phyloP scores from a whole-genome alignment of 2,797 vertebrate species.

The Labeo calbasu region DNA sequence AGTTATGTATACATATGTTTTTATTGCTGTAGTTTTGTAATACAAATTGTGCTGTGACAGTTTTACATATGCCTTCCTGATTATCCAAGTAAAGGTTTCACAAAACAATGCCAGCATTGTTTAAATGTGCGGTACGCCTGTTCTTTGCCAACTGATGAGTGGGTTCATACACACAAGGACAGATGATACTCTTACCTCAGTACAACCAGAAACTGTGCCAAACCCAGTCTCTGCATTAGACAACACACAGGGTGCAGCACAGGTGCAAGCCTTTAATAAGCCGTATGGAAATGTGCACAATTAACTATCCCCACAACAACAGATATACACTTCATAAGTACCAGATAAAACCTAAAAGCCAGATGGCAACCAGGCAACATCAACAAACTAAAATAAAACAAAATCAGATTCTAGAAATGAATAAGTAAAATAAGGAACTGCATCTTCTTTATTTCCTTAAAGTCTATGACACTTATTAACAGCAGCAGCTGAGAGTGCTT shows the following conservation, averaged over 20 bases:
- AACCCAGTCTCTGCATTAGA: slow-evolving; percentile 13
- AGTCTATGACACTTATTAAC: slow-evolving; percentile 38
- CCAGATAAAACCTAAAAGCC: slow-evolving; percentile 20
- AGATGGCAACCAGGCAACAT: slow-evolving; percentile 24
- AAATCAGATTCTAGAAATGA: neutral
- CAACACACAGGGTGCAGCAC: slow-evolving; percentile 39
- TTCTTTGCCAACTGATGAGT: slow-evolving; percentile 25
- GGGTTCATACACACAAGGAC: slow-evolving; percentile 30
- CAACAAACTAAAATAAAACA: neutral
- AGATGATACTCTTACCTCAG: slow-evolving; percentile 17
- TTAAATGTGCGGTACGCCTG: slow-evolving; percentile 8
- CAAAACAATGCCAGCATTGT: slow-evolving; percentile 15
- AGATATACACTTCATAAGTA: slow-evolving; percentile 33
- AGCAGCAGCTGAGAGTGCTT: slow-evolving; percentile 36
- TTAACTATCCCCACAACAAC: slow-evolving; percentile 32
- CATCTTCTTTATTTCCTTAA: neutral
- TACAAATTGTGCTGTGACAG: neutral
- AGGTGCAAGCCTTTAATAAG: slow-evolving; percentile 40
- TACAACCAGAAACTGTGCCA: slow-evolving; percentile 13
- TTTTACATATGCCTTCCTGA: neutral
- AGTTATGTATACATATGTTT: neutral
- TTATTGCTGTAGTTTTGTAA: neutral
- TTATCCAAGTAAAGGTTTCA: neutral
- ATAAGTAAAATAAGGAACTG: neutral
- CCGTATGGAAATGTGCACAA: slow-evolving; percentile 41